phyloP scores from a whole-genome alignment of 2,888 invertebrate genomes.

The Cataglyphis altisquamis region DNA sequence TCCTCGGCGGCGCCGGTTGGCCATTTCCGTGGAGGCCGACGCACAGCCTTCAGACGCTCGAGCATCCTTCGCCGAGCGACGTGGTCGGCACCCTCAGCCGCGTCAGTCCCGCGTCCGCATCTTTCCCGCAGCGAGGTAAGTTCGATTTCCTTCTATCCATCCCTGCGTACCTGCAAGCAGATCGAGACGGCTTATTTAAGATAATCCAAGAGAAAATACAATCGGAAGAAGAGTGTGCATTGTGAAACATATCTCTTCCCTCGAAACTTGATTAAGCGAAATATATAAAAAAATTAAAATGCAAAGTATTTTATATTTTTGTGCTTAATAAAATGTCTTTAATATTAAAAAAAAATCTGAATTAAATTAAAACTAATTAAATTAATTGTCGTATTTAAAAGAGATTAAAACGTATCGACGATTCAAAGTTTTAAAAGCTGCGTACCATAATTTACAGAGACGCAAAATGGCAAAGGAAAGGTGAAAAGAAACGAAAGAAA shows the following conservation, averaged over 20 bases:
- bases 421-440: background rate
- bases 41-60: conserved; percentile 82
- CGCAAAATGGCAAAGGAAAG: conserved; percentile 42
- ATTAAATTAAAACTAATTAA: background rate
- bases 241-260: background rate
- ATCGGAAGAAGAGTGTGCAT: background rate
- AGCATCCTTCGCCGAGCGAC: conserved; percentile 83
- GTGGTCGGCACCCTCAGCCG: conserved; percentile 81
- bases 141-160: conserved; percentile 26
- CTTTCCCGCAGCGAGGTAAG: conserved; percentile 84
- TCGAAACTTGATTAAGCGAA: background rate
- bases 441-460: background rate
- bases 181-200: conserved; percentile 54
- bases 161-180: conserved; percentile 13
- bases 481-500: conserved; percentile 61
- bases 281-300: background rate
- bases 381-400: background rate
- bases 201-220: conserved; percentile 25
- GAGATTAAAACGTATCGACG: background rate
- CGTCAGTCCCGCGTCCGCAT: conserved; percentile 84
- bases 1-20: conserved; percentile 82
- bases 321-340: background rate
- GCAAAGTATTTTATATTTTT: background rate
- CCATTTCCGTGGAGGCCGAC: conserved; percentile 85
- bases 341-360: background rate